Evolutionary conservation across 2,797 vertebrate genomes (phyloP).

Genomic region (Pitangus sulphuratus): DNA sequence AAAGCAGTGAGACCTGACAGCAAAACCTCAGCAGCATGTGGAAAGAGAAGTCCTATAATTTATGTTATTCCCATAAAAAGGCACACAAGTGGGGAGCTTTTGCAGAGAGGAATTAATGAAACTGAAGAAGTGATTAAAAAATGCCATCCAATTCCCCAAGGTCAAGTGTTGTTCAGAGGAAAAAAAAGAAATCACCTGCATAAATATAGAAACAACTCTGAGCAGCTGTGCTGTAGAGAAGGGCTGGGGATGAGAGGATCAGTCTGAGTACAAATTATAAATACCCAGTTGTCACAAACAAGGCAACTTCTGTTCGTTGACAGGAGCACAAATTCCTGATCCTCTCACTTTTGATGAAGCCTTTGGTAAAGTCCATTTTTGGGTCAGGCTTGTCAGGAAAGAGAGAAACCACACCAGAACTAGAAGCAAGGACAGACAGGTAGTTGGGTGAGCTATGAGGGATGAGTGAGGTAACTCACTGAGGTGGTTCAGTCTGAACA

Average conservation of each 20-base stretch:
- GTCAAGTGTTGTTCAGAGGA: slow-evolving; percentile 3
- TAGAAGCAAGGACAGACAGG: background rate
- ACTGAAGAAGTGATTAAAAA: slow-evolving; percentile 5
- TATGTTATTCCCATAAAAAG: background rate
- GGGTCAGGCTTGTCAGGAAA: background rate
- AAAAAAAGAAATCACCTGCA: background rate
- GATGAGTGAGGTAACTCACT: background rate
- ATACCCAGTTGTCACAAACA: background rate
- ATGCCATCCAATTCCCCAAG: background rate
- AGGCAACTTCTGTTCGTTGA: background rate
- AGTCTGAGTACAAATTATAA: background rate
- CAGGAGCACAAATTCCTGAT: background rate
- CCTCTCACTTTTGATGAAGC: background rate
- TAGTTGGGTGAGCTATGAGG: background rate
- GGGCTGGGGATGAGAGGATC: background rate
- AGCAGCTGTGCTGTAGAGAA: slow-evolving; percentile 31
- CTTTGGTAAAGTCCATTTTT: background rate
- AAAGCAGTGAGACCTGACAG: background rate
- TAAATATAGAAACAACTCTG: slow-evolving; percentile 29
- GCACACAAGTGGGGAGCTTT: background rate
- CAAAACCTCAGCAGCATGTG: background rate
- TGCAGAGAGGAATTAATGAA: background rate
- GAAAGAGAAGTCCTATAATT: background rate
- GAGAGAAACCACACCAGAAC: background rate
- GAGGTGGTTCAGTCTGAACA: background rate